phyloP scores from a whole-genome alignment of 2,888 invertebrate genomes.

The Dugesia japonica region DNA sequence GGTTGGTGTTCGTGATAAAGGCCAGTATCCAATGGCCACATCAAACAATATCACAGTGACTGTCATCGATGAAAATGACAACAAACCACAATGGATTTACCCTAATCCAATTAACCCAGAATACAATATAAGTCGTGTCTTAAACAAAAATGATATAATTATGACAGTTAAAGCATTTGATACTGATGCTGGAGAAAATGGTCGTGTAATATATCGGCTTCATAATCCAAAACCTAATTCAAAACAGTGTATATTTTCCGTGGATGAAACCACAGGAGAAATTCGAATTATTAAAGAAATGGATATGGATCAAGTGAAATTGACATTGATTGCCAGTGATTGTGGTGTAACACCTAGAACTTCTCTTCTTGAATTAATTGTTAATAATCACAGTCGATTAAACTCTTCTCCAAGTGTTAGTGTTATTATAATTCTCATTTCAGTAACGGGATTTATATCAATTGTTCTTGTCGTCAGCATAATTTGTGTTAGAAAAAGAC shows the following conservation, averaged over 20 bases:
- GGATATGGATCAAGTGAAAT: neutral
- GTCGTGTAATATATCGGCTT: neutral
- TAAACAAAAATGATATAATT: neutral
- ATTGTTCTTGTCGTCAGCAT: conserved; percentile 9
- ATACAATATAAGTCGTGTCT: neutral
- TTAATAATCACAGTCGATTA: neutral
- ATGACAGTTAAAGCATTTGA: neutral
- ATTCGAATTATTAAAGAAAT: neutral
- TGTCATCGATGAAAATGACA: neutral
- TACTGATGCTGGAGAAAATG: neutral
- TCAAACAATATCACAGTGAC: neutral
- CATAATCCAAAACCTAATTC: neutral
- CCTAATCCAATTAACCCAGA: conserved; percentile 8
- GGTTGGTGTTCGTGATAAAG: neutral
- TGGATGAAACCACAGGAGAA: neutral
- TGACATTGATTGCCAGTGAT: neutral
- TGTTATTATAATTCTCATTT: neutral
- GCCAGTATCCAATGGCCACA: neutral
- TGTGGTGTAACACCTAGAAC: neutral
- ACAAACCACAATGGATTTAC: neutral
- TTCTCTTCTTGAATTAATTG: neutral
- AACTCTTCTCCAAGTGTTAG: neutral
- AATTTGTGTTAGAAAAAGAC: neutral
- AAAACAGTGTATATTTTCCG: neutral
- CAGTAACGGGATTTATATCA: neutral